Conservation (phyloP, 2,888 invertebrate genomes). For the Athetis lepigone region DNA sequence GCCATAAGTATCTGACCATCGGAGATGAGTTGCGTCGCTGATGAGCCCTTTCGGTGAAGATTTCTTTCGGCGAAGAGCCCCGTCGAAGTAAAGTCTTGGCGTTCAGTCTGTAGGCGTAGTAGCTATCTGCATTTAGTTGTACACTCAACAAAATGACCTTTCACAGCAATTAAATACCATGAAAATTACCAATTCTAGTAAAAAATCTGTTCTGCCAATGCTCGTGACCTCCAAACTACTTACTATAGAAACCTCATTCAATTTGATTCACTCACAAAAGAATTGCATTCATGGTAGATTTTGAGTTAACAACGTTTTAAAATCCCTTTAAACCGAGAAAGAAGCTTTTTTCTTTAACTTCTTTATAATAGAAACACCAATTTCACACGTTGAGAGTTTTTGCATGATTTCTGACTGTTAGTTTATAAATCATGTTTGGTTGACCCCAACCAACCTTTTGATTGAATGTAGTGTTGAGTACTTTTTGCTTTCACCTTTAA, state of each 20-base stretch:
- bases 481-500: constrained; percentile 52
- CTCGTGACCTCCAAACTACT: constrained; percentile 7
- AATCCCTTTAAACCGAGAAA: constrained; percentile 1
- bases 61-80: too few species aligned
- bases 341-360: background rate
- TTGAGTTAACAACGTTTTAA: constrained; percentile 5
- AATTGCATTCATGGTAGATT: constrained; percentile 35
- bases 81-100: too few species aligned
- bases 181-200: constrained; percentile 1
- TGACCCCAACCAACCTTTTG: constrained; percentile 56
- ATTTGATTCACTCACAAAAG: constrained; percentile 28
- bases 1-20: too few species aligned
- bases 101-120: too few species aligned
- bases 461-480: constrained; percentile 41
- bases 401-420: constrained; percentile 35
- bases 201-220: constrained; percentile 5
- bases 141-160: too few species aligned
- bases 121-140: too few species aligned
- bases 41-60: too few species aligned
- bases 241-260: constrained; percentile 15
- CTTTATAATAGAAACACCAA: constrained; percentile 28
- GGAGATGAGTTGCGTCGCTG: too few species aligned
- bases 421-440: constrained; percentile 52
- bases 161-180: too few species aligned
- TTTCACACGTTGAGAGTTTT: constrained; percentile 51